Evolutionary conservation across 2,888 invertebrate genomes (phyloP), one percentile per base, ranked within the genome.

Genomic region (Tanypteryx hageni): DNA sequence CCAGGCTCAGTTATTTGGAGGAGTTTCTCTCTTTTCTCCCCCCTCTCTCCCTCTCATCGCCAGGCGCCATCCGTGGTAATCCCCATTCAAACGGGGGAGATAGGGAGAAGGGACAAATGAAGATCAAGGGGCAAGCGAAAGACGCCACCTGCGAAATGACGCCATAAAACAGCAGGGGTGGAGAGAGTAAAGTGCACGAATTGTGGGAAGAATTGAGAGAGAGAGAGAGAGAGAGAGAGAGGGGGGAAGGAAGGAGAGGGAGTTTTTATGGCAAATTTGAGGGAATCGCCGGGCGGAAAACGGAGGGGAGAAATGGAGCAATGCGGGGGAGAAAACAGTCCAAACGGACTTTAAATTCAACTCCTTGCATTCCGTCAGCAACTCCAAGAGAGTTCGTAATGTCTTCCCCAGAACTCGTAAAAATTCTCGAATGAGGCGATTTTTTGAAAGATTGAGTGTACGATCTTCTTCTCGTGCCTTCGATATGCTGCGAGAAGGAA

Each of bases 101-200:
- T 14, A 68, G 68, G 86, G 31, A 14, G 18, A n/a, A n/a, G 57
- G 83, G 18, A 89, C 89, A 89, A 89, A 89, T 89, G 89, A 89
- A 89, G 89, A 89, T 89, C 89, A 68, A 89, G 89, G 89, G 31
- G 89, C 89, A 44, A 83, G 56, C 14, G 59, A 31, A 9, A 61
- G 31, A 61, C 86, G 76, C 64, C 64, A 64, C 89, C 89, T 61
- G 61, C 44, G 89, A 64, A 89, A 89, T 64, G 89, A 89, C 89
- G 89, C 64, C 58, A 44, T 64, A 64, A 89, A 89, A 89, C 27
- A 44, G 61, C 5, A 64, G 44, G 89, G 89, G 44, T 61, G n/a
- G 44, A 59, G 31, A 9, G 31, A 18, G 22, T 22, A 59, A 59
- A 57, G 85, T 59, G 59, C 27, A 86, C 27, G 86, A 68, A 68